A percentile compares a stretch with the other conserved stretches of the same genome.
phyloP scores from a whole-genome alignment of 2,113 vertebrate species.

The Salvelinus fontinalis region DNA sequence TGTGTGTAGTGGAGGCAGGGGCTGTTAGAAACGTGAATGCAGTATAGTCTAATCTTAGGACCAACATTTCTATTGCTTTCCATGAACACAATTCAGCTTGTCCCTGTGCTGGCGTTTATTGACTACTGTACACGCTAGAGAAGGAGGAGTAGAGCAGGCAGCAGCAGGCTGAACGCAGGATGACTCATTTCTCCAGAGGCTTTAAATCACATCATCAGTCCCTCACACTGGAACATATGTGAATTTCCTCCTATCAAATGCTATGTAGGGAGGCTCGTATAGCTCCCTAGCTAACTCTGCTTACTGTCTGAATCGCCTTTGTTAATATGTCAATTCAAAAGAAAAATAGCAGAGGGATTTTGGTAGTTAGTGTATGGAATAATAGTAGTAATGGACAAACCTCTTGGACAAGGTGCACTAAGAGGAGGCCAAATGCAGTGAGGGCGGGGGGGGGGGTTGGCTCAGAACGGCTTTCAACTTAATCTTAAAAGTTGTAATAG shows the following conservation, averaged over 20 bases:
- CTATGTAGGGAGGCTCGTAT: not conserved
- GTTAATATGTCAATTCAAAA: too few species aligned
- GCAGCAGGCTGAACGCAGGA: constrained; percentile 26
- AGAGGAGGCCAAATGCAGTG: too few species aligned
- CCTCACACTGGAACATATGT: constrained; percentile 34
- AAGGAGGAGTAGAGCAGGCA: not conserved
- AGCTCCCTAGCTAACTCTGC: not conserved
- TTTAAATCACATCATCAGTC: constrained; percentile 48
- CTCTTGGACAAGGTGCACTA: too few species aligned
- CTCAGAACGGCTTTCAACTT: too few species aligned
- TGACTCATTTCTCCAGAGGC: constrained; percentile 47
- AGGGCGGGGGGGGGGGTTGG: too few species aligned
- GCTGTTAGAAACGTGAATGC: too few species aligned
- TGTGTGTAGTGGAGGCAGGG: not conserved
- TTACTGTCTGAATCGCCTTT: not conserved
- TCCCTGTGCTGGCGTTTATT: constrained; percentile 20
- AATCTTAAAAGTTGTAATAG: too few species aligned
- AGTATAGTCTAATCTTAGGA: too few species aligned
- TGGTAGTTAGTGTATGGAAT: not conserved
- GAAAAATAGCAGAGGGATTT: not conserved
- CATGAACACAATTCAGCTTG: not conserved
- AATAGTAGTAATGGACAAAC: too few species aligned
- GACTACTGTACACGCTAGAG: not conserved
- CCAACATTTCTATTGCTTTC: not conserved
- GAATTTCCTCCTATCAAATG: constrained; percentile 1